Conservation (phyloP, 2,797 vertebrate species). For the Furcifer pardalis region DNA sequence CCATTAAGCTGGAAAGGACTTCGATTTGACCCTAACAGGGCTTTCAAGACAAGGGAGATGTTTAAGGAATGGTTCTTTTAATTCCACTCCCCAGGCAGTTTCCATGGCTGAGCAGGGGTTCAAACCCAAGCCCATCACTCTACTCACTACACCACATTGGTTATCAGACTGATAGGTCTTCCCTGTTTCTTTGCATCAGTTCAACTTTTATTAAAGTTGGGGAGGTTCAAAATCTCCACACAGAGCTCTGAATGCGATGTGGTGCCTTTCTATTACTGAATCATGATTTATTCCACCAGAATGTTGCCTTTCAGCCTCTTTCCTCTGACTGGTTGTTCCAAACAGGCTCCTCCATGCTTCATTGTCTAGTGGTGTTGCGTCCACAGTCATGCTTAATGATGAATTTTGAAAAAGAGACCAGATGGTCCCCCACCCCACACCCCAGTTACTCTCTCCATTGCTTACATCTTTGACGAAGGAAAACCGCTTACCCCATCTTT, state of each 20-base stretch:
- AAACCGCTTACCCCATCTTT: constrained; percentile 45
- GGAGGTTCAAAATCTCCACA: background rate
- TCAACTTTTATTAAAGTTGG: background rate
- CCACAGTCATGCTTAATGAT: constrained; percentile 30
- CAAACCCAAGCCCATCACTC: too few species aligned
- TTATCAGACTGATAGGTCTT: background rate
- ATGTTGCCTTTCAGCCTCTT: background rate
- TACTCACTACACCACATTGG: too few species aligned
- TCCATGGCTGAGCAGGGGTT: too few species aligned
- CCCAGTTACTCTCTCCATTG: constrained; percentile 6
- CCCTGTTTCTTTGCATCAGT: background rate
- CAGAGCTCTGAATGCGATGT: background rate
- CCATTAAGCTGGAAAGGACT: too few species aligned
- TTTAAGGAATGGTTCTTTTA: too few species aligned
- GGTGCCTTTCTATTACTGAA: background rate
- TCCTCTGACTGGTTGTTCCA: background rate
- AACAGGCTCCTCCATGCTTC: constrained; percentile 25
- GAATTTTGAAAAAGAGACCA: constrained; percentile 11
- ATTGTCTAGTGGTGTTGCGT: constrained; percentile 1
- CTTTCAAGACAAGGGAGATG: too few species aligned
- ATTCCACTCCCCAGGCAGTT: too few species aligned
- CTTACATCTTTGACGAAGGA: background rate
- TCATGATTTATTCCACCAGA: constrained; percentile 1
- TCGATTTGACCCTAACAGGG: too few species aligned
- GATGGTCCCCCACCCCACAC: constrained; percentile 5